Base-by-base conservation (phyloP, 2,113 vertebrate genomes). In the Ceuthmochares aereus region DNA sequence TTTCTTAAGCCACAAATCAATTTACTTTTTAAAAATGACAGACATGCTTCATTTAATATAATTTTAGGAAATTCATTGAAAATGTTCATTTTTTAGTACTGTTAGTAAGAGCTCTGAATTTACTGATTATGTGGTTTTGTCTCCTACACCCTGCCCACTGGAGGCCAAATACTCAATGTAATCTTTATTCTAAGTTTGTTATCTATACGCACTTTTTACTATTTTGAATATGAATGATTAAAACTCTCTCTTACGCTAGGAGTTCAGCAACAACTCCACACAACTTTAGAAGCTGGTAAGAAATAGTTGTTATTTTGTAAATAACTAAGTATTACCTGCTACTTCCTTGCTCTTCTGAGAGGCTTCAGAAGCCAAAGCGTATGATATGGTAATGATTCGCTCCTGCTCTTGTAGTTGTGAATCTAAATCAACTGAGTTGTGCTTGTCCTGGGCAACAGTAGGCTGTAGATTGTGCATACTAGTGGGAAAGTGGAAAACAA, bases 321-420 rank as follows among this genome's bases (percentile, higher is more conserved):
- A 97, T 95, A 97, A 97, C 84, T 90, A 87, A 91, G 95, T 75
- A 98, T 97, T 98, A 99, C 99, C 99, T 99, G 99, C 98, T 73
- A 99, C 99, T 87, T 99, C 98, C 97, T 99, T 99, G 98, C 99
- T 99, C 97, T 99, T 99, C 96, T 99, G 98, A 25, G 99, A 99
- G 85, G 99, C 99, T 98, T 99, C 99, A 1, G 99, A 99, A 96
- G 99, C 99, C 92, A 99, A 98, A 59, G 99, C 98, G 15, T 99
- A 99, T 96, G 99, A 99, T 98, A 99, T 99, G 96, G 98, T 99
- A 98, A 99, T 99, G 98, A 99, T 99, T 89, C 99, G 98, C 95
- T 99, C 99, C 97, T 99, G 99, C 91, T 99, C 98, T 96, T 99
- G 99, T 88, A 99, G 97, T 95, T 99, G 98, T 1, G 98, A 98